phyloP scores from a whole-genome alignment of 2,113 vertebrate genomes.

The Meriones unguiculatus region DNA sequence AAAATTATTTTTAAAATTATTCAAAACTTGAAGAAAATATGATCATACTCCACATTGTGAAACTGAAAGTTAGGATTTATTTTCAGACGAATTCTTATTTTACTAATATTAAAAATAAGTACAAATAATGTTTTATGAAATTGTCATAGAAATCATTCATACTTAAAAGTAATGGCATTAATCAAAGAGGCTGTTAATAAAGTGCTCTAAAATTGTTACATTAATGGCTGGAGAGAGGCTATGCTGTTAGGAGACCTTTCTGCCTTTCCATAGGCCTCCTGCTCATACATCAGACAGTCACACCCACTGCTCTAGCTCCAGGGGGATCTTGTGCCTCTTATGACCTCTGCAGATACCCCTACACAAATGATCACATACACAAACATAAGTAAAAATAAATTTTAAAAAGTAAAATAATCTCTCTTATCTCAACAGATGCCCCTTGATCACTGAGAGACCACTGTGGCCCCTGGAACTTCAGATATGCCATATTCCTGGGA shows the following conservation, averaged over 20 bases:
- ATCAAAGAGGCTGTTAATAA: neutral
- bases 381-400: neutral
- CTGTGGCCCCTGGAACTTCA: too few relatives aligned
- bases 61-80: slow-evolving; percentile 21
- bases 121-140: neutral
- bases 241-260: too few relatives aligned
- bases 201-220: neutral
- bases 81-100: slow-evolving; percentile 21
- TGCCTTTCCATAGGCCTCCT: too few relatives aligned
- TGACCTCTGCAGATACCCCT: neutral
- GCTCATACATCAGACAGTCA: neutral
- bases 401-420: neutral
- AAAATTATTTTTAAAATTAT: slow-evolving; percentile 25
- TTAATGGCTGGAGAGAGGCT: neutral
- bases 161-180: neutral
- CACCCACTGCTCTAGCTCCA: neutral
- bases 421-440: too few relatives aligned
- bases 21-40: slow-evolving; percentile 10
- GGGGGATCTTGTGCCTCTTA: neutral
- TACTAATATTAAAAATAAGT: neutral
- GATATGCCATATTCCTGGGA: too few relatives aligned
- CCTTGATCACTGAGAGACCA: too few relatives aligned
- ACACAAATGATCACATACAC: neutral
- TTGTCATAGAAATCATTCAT: neutral
- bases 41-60: slow-evolving; percentile 41